Evolutionary conservation across 2,888 invertebrate genomes (phyloP).

Genomic region (Ophioninae sp.): DNA sequence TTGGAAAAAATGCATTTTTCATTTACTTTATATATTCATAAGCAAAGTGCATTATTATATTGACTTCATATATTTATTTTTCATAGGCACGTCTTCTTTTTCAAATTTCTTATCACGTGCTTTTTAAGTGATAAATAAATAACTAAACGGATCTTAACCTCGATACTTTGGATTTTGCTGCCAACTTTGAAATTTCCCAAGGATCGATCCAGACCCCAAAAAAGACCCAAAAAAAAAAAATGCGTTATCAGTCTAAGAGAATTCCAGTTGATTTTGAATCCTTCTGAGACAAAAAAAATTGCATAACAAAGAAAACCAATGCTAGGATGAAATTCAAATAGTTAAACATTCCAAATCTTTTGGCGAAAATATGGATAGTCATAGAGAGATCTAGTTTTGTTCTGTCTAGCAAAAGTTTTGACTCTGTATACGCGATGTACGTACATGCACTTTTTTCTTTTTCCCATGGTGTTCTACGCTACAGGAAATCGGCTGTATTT

Average conservation of each 20-base stretch:
- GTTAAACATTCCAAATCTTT: background rate
- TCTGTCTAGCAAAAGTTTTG: background rate
- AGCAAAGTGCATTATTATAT: too few relatives aligned
- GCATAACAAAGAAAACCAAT: background rate
- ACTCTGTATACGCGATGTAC: background rate
- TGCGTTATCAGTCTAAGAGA: background rate
- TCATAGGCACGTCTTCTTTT: background rate
- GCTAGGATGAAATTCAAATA: background rate
- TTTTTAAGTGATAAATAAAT: background rate
- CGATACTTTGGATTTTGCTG: background rate
- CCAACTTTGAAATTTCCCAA: background rate
- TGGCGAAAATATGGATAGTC: background rate
- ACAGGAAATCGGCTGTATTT: conserved; percentile 69
- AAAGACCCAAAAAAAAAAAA: background rate
- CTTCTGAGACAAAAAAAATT: background rate
- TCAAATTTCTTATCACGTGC: background rate
- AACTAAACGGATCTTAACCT: background rate
- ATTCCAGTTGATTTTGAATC: background rate
- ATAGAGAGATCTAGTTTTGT: background rate
- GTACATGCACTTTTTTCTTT: conserved; percentile 33
- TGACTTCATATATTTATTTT: too few relatives aligned
- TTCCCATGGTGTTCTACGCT: conserved; percentile 62
- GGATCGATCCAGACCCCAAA: background rate
- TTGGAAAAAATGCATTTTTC: too few relatives aligned
- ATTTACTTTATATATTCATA: too few relatives aligned